Percentiles rank a stretch among this genome's conserved stretches.
Conservation (phyloP, 2,113 vertebrate genomes). For the Ammodytes dubius region DNA sequence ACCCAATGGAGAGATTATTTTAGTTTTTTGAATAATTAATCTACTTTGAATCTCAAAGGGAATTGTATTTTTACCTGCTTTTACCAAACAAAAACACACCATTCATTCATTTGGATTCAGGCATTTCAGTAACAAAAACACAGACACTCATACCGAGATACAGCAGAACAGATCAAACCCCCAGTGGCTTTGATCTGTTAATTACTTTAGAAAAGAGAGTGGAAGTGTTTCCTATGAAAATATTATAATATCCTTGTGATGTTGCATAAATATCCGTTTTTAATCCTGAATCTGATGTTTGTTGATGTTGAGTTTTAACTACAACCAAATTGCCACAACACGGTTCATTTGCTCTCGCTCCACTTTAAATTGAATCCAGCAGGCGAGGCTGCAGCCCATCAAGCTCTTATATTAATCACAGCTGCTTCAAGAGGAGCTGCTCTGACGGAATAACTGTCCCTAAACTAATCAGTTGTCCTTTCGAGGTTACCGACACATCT, state of each 20-base stretch:
- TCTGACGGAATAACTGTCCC: background rate
- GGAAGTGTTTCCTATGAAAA: background rate
- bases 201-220: background rate
- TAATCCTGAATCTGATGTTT: background rate
- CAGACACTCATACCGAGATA: background rate
- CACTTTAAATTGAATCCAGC: conserved; percentile 2
- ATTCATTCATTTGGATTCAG: no score
- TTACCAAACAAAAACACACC: background rate
- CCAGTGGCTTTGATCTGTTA: background rate
- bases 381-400: conserved; percentile 25
- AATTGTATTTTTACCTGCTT: background rate
- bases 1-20: background rate
- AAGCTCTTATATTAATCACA: conserved; percentile 21
- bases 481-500: conserved; percentile 1
- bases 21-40: background rate
- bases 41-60: background rate
- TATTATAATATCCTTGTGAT: background rate
- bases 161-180: background rate
- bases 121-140: background rate
- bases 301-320: background rate
- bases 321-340: background rate
- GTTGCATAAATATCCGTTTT: background rate
- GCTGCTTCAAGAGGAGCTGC: conserved; percentile 15
- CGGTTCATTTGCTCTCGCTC: background rate
- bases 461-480: background rate